Percentiles rank a stretch among this genome's conserved stretches.
These are phyloP conservation scores for Dolichopus griseipennis DNA, from an alignment of 2,888 invertebrate genomes.

Conservation along the genomic window DNA sequence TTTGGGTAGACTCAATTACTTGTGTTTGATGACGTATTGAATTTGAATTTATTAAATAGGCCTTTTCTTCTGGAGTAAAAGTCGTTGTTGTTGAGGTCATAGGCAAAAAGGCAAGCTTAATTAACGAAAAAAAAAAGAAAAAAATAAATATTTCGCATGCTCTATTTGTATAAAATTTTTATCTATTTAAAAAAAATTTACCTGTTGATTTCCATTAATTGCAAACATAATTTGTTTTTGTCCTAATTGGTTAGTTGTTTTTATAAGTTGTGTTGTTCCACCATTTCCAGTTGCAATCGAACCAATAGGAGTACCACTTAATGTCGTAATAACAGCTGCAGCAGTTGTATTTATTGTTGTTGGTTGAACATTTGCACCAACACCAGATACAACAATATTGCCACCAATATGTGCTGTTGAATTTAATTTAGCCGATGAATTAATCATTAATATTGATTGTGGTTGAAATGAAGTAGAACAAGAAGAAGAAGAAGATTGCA, in stretches of 20 bases:
- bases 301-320: constrained; percentile 18
- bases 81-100: constrained; percentile 12
- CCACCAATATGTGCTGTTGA: constrained; percentile 19
- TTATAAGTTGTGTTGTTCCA: constrained; percentile 24
- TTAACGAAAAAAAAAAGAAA: not conserved
- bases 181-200: no score
- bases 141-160: no score
- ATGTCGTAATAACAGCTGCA: constrained; percentile 25
- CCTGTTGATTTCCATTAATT: constrained; percentile 36
- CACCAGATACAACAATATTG: constrained; percentile 11
- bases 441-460: constrained; percentile 25
- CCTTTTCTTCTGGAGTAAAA: constrained; percentile 16
- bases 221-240: constrained; percentile 37
- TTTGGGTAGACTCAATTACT: constrained; percentile 8
- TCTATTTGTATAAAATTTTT: not conserved
- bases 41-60: constrained; percentile 19
- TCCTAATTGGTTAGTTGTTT: constrained; percentile 25
- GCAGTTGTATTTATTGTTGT: constrained; percentile 21
- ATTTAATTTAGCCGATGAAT: constrained; percentile 26
- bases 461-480: not conserved
- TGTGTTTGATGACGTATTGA: constrained; percentile 13
- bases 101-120: constrained; percentile 22
- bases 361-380: constrained; percentile 17
- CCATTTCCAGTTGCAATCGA: constrained; percentile 26
- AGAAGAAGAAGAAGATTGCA: constrained; percentile 7